A percentile compares a stretch with the other conserved stretches of the same genome.
Evolutionary conservation across 2,888 invertebrate species (phyloP).

Genomic region (Argyresthia goedartella): DNA sequence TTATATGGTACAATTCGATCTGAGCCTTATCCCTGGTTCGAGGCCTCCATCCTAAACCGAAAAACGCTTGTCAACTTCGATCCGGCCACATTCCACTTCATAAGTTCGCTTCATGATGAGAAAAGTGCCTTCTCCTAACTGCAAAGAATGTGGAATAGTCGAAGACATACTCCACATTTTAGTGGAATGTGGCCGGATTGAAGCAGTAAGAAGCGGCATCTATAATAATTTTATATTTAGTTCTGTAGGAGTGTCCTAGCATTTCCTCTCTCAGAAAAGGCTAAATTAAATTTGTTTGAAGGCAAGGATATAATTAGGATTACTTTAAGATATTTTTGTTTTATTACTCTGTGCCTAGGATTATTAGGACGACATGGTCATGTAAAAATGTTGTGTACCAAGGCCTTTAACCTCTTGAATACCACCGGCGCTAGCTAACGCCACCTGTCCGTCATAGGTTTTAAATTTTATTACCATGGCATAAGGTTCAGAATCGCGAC

Average conservation of each 20-base stretch:
- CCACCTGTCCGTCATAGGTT: too few species aligned
- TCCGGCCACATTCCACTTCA: not conserved
- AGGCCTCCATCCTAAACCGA: too few species aligned
- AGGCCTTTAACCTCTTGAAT: not conserved
- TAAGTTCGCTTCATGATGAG: not conserved
- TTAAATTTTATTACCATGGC: too few species aligned
- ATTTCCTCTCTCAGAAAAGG: not conserved
- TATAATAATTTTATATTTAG: too few species aligned
- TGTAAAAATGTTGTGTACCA: not conserved
- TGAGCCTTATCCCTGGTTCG: not conserved
- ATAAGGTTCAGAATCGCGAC: too few species aligned
- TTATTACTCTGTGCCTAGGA: not conserved
- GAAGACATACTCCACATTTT: not conserved
- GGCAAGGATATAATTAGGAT: not conserved
- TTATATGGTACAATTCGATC: not conserved
- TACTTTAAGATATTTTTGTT: not conserved
- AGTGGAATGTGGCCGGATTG: not conserved
- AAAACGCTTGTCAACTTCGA: constrained; percentile 23
- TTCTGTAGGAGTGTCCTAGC: not conserved
- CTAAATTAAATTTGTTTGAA: not conserved
- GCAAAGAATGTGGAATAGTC: not conserved
- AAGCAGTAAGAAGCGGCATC: too few species aligned
- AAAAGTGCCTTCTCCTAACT: not conserved
- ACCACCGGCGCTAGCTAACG: too few species aligned
- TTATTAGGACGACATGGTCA: not conserved